phyloP scores from a whole-genome alignment of 2,888 invertebrate species.

The Chloromyia formosa region DNA sequence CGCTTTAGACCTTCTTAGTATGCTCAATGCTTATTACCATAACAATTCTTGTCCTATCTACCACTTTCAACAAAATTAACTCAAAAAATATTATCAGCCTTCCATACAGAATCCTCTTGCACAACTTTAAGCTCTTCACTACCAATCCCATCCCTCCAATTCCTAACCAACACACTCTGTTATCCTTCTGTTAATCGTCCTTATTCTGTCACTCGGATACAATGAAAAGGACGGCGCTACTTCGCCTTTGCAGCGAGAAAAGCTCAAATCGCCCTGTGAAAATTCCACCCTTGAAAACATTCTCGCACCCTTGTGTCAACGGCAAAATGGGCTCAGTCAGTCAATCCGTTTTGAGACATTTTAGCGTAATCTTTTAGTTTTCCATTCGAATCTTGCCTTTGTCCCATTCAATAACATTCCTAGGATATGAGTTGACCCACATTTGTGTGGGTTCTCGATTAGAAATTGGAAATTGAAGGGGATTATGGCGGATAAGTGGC shows the following conservation, averaged over 20 bases:
- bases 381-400: constrained; percentile 24
- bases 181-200: constrained; percentile 11
- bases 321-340: not conserved
- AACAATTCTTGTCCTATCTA: no score
- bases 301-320: not conserved
- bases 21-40: no score
- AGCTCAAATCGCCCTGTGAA: not conserved
- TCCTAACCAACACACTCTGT: constrained; percentile 8
- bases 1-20: no score
- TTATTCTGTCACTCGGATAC: not conserved
- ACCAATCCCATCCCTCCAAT: not conserved
- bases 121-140: not conserved
- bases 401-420: constrained; percentile 24
- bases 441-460: constrained; percentile 38
- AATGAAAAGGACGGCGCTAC: not conserved
- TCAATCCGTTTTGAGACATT: constrained; percentile 21
- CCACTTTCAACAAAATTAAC: no score
- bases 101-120: not conserved
- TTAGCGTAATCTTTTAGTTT: constrained; percentile 37
- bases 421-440: constrained; percentile 35
- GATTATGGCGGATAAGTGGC: constrained; percentile 41
- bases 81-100: no score
- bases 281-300: not conserved
- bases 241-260: constrained; percentile 4
- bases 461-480: constrained; percentile 38